A percentile compares a stretch with the other conserved stretches of the same genome.
These are phyloP conservation scores for Steatocranus sp. DNA, from an alignment of 2,797 vertebrate species.

Conservation along the genomic window DNA sequence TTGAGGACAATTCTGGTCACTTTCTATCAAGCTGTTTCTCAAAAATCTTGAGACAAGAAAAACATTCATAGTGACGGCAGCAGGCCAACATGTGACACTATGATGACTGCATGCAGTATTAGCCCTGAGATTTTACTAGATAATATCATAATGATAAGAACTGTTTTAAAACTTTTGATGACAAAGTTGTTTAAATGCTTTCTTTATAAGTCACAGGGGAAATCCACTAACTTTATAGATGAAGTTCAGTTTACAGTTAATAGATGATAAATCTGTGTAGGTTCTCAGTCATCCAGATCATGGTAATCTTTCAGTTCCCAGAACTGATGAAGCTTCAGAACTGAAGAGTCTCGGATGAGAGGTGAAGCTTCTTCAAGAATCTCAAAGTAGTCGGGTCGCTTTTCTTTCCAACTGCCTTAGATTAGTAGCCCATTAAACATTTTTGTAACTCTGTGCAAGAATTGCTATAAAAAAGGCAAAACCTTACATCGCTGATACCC, in stretches of 20 bases:
- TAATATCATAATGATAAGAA: neutral
- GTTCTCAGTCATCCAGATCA: neutral
- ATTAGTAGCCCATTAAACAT: neutral
- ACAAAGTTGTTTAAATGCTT: neutral
- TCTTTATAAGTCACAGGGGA: neutral
- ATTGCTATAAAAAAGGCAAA: neutral
- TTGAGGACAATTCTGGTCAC: neutral
- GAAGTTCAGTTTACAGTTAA: neutral
- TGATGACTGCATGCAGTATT: neutral
- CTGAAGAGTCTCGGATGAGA: neutral
- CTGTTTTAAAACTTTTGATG: neutral
- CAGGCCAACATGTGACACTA: neutral
- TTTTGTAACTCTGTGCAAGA: neutral
- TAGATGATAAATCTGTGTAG: neutral
- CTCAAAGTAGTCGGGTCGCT: fast-evolving
- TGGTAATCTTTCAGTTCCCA: neutral
- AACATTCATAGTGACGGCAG: neutral
- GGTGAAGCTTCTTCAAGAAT: neutral
- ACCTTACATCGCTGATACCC: fast-evolving
- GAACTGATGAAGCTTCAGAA: neutral
- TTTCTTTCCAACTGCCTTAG: neutral
- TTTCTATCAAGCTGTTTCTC: neutral
- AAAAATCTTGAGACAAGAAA: neutral
- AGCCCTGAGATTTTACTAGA: neutral
- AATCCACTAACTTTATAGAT: neutral